Evolutionary conservation across 92 coral and sea anemone genomes (phyloP), one percentile per base, ranked within the genome.

Genomic region (Porites lobata): DNA sequence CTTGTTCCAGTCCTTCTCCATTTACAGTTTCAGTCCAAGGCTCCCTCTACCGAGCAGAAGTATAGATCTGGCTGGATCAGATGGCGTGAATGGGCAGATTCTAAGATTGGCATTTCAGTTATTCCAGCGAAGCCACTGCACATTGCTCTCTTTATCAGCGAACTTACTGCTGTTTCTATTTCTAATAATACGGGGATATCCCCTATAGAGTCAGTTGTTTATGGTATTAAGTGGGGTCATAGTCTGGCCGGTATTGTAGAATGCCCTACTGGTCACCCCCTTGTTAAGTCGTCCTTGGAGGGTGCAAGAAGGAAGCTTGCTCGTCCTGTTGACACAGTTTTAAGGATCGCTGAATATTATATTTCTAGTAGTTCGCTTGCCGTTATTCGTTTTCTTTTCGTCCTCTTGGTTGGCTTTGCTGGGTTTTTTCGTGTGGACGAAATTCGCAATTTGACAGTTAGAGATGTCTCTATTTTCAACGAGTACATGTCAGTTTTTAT

Each of bases 261-360:
- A 21, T 21, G 22, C 22, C 96, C 94, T 4, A 79, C 90, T 0
- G 88, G 82, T 29, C 92, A 87, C 21, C 85, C 94, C 63, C 50
- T 93, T 24, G 94, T 91, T 7, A 83, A 91, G 53, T 26, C 85
- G 56, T 38, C 79, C 19, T 58, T 90, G 1, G 94, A 93, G 65
- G 96, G 91, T n/a, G 92, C 92, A n/a, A 91, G 76, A 59, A 64
- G 88, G 20, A 65, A 38, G 17, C 76, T 93, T 50, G 90, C 78
- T 1, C 73, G 85, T 61, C 92, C 96, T 20, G 78, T 81, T 53
- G 91, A 84, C 43, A 21, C 73, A 17, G 86, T 92, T 24, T 77
- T 77, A 11, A 66, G 50, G 66, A 76, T 94, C 18, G 88, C 84
- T 75, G 79, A 85, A 15, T 83, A 91, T 69, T 59, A 21, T 65